These are phyloP conservation scores for Pseudanteris insignis DNA, from an alignment of 2,888 invertebrate genomes.

Conservation along the genomic window DNA sequence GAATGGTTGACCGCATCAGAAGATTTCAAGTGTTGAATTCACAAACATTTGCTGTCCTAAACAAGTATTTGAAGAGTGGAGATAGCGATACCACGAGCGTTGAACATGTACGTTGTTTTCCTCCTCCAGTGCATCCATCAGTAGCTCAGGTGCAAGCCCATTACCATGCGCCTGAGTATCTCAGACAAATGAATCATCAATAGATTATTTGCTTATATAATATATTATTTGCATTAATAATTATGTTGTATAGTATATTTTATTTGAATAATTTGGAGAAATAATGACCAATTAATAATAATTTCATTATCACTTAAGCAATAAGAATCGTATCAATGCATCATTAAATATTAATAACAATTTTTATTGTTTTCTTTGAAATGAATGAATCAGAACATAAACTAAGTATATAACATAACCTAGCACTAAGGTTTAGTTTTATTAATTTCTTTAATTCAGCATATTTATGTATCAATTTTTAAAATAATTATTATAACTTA, in stretches of 20 bases:
- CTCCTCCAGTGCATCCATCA: constrained; percentile 88
- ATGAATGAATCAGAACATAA: too few relatives aligned
- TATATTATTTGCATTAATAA: neutral
- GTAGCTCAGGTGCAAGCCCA: constrained; percentile 73
- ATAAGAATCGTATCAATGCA: too few relatives aligned
- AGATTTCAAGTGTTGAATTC: constrained; percentile 98
- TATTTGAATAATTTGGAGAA: neutral
- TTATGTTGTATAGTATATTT: neutral
- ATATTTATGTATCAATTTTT: too few relatives aligned
- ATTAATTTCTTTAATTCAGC: too few relatives aligned
- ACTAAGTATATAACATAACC: too few relatives aligned
- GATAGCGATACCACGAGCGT: constrained; percentile 86
- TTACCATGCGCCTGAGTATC: constrained; percentile 69
- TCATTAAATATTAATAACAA: neutral
- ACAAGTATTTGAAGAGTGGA: constrained; percentile 90
- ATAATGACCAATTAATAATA: neutral
- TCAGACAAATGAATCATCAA: constrained; percentile 65
- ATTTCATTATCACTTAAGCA: too few relatives aligned
- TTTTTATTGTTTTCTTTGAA: neutral
- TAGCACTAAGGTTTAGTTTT: too few relatives aligned
- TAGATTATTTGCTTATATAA: constrained; percentile 38
- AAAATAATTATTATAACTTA: too few relatives aligned
- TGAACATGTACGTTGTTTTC: constrained; percentile 96
- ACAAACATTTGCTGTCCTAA: constrained; percentile 94
- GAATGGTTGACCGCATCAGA: constrained; percentile 97